A percentile compares a stretch with the other conserved stretches of the same genome.
phyloP scores from a whole-genome alignment of 2,113 vertebrate genomes.

The Ochotona curzoniae region DNA sequence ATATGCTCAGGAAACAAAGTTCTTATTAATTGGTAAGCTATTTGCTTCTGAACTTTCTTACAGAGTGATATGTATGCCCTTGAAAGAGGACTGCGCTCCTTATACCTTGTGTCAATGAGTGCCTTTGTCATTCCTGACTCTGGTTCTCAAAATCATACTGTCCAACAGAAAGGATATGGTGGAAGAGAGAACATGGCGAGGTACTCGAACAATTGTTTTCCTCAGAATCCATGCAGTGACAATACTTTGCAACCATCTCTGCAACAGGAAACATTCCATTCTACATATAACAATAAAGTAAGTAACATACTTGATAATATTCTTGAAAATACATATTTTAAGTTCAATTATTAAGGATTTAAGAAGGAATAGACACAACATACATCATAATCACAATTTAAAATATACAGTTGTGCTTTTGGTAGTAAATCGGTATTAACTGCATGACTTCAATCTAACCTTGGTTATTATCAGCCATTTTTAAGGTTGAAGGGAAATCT shows the following conservation, averaged over 20 bases:
- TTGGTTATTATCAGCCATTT: constrained; percentile 35
- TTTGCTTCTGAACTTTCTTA: background rate
- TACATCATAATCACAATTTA: background rate
- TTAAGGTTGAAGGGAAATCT: constrained; percentile 17
- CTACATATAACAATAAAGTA: background rate
- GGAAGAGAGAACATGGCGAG: too few relatives aligned
- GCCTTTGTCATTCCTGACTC: background rate
- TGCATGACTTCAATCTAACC: background rate
- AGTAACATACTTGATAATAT: background rate
- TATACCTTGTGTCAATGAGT: background rate
- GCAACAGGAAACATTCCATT: background rate
- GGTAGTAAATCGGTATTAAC: background rate
- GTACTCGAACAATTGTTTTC: background rate
- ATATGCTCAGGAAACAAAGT: background rate
- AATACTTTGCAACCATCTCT: background rate
- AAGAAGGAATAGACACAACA: background rate
- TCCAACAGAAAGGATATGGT: background rate
- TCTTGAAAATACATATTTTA: background rate
- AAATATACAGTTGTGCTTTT: background rate
- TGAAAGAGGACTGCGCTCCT: background rate
- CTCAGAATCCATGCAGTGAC: background rate
- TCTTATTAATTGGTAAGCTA: background rate
- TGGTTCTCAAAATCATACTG: background rate
- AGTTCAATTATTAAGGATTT: background rate
- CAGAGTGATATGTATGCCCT: background rate